Conservation (phyloP, 2,888 invertebrate species). For the Tipula confusa region DNA sequence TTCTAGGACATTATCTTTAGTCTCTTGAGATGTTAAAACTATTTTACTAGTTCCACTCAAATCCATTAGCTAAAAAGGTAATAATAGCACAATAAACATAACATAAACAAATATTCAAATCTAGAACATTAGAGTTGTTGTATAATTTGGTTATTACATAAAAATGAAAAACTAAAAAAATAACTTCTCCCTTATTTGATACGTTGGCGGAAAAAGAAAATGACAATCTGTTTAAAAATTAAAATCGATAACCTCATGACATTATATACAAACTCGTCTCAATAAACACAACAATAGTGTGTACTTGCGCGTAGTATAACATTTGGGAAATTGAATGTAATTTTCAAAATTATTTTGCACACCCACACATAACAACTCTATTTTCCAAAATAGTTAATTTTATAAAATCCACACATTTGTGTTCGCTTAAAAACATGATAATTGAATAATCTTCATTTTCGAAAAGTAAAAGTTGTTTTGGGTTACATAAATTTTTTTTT, state of each 20-base stretch:
- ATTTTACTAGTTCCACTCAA: background rate
- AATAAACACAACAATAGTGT: background rate
- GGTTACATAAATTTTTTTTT: background rate
- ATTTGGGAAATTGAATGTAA: background rate
- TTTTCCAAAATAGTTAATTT: background rate
- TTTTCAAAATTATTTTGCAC: background rate
- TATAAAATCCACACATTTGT: background rate
- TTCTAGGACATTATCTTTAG: background rate
- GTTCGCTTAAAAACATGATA: background rate
- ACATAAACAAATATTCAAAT: background rate
- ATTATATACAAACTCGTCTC: slow-evolving; percentile 3
- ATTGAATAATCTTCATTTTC: slow-evolving; percentile 20
- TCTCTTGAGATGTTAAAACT: background rate
- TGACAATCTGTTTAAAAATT: background rate
- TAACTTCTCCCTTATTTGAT: background rate
- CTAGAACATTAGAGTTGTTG: background rate
- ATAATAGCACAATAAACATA: background rate
- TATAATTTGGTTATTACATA: background rate
- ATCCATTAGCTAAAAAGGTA: background rate
- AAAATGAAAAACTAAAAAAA: background rate
- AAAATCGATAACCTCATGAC: slow-evolving; percentile 12
- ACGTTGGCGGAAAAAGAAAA: background rate
- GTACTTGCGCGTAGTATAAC: background rate
- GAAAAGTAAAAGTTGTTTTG: slow-evolving; percentile 25
- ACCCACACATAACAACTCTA: background rate